A percentile compares a stretch with the other conserved stretches of the same genome.
These are phyloP conservation scores for Stenodera caucasica DNA, from an alignment of 2,888 invertebrate species.

Conservation along the genomic window DNA sequence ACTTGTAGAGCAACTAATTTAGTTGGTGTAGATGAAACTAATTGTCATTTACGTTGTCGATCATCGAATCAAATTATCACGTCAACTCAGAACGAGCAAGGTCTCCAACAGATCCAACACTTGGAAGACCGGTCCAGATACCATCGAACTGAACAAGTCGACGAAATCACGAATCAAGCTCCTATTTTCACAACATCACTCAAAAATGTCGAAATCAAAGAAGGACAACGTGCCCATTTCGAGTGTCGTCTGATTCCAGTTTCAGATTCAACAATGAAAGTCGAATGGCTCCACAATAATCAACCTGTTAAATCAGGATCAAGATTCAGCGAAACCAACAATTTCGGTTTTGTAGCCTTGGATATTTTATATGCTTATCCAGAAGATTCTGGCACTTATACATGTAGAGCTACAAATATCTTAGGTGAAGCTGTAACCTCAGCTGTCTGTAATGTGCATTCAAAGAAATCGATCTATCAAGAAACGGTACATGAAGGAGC, in stretches of 20 bases:
- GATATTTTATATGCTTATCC: constrained; percentile 95
- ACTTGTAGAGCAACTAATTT: constrained; percentile 92
- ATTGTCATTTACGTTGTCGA: constrained; percentile 71
- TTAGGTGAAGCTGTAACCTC: constrained; percentile 93
- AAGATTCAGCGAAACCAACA: constrained; percentile 93
- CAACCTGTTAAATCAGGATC: constrained; percentile 89
- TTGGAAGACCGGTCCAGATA: constrained; percentile 83
- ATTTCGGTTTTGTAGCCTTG: constrained; percentile 95
- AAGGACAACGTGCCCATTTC: constrained; percentile 93
- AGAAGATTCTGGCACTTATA: constrained; percentile 96
- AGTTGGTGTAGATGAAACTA: constrained; percentile 85
- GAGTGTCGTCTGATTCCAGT: constrained; percentile 93
- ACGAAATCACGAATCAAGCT: constrained; percentile 86
- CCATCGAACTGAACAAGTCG: constrained; percentile 72
- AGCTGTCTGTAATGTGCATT: constrained; percentile 81
- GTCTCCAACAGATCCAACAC: constrained; percentile 86
- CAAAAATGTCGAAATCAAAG: constrained; percentile 89
- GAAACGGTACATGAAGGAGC: constrained; percentile 90
- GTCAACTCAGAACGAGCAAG: constrained; percentile 83
- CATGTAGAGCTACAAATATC: constrained; percentile 88
- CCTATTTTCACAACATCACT: constrained; percentile 92
- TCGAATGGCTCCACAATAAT: constrained; percentile 95
- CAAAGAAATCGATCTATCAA: constrained; percentile 79
- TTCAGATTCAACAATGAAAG: constrained; percentile 89
- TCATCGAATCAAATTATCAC: constrained; percentile 81